A percentile compares a stretch with the other conserved stretches of the same genome.
These are phyloP conservation scores for Dreissena rostriformis DNA, from an alignment of 1,140 invertebrate genomes.

Conservation along the genomic window DNA sequence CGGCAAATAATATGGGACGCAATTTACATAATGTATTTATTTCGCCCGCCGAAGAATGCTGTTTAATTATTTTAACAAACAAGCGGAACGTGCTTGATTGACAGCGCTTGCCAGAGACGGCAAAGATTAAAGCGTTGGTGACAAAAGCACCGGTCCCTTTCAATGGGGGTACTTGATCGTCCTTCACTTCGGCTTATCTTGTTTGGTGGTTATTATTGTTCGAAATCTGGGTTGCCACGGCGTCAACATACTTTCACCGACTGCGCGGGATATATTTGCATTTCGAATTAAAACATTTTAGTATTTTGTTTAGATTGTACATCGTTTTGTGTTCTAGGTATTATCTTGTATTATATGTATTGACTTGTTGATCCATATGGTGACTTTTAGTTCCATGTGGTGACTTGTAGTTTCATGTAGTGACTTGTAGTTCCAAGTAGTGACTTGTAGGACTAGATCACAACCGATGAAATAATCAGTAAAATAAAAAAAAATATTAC, in stretches of 20 bases:
- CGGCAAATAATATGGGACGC: slow-evolving; percentile 12
- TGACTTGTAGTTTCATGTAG: too few relatives aligned
- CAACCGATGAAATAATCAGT: background rate
- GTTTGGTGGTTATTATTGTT: background rate
- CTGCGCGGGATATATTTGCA: too few relatives aligned
- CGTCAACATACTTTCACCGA: too few relatives aligned
- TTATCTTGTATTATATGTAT: too few relatives aligned
- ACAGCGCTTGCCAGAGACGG: slow-evolving; percentile 8
- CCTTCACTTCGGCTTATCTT: slow-evolving; percentile 25
- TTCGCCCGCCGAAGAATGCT: slow-evolving; percentile 13
- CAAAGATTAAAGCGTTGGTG: slow-evolving; percentile 35
- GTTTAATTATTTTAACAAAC: slow-evolving; percentile 43
- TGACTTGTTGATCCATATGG: too few relatives aligned
- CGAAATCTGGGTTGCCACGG: too few relatives aligned
- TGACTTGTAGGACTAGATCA: background rate
- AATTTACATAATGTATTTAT: slow-evolving; percentile 53
- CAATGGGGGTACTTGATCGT: slow-evolving; percentile 26
- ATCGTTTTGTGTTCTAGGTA: too few relatives aligned
- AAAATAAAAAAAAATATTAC: slow-evolving; percentile 21
- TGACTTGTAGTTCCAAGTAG: too few relatives aligned
- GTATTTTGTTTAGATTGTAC: too few relatives aligned
- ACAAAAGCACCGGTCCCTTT: slow-evolving; percentile 24
- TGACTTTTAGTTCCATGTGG: too few relatives aligned
- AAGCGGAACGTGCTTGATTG: slow-evolving; percentile 14
- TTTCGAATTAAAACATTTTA: too few relatives aligned